A percentile compares a stretch with the other conserved stretches of the same genome.
Conservation (phyloP, 2,113 vertebrate species). For the Rhinoderma darwinii region DNA sequence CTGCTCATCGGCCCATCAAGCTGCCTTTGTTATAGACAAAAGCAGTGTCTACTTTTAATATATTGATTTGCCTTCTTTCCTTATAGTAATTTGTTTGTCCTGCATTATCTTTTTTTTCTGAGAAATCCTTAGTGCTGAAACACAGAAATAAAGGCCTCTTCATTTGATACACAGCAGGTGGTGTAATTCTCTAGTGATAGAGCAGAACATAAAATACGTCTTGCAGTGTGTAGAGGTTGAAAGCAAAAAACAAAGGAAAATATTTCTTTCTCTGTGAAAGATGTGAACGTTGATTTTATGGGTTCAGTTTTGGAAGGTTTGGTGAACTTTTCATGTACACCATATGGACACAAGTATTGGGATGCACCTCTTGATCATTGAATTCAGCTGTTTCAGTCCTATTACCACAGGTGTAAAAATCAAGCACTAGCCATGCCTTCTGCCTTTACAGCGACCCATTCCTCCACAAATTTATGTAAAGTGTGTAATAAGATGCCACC, state of each 20-base stretch:
- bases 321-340: neutral
- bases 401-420: no score
- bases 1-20: neutral
- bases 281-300: neutral
- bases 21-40: neutral
- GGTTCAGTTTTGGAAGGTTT: neutral
- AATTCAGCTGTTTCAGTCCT: no score
- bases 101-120: neutral
- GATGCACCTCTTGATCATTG: no score
- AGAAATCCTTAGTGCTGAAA: constrained; percentile 1
- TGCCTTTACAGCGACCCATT: no score
- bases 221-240: neutral
- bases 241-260: neutral
- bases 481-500: no score
- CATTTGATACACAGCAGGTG: constrained; percentile 40
- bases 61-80: neutral
- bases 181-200: constrained; percentile 32
- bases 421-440: no score
- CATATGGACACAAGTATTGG: no score
- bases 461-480: no score
- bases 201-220: constrained; percentile 14
- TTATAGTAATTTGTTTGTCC: constrained; percentile 23
- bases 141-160: neutral
- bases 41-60: neutral
- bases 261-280: neutral